Evolutionary conservation across 1,140 invertebrate species (phyloP).

Genomic region (Helicoverpa armigera): DNA sequence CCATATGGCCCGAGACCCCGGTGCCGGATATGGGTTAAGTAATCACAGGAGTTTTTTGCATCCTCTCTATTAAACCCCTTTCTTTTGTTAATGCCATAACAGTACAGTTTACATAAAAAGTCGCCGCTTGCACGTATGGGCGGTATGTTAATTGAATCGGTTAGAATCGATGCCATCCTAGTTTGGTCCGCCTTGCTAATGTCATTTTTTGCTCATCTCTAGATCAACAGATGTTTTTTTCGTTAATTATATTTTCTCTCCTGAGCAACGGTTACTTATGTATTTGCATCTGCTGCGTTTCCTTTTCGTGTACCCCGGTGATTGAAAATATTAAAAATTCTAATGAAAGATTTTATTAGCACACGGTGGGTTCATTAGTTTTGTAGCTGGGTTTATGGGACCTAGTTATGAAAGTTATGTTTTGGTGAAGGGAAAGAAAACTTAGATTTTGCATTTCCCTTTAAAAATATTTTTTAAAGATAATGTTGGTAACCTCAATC

Average conservation of each 20-base stretch:
- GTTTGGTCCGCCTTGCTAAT: conserved; percentile 58
- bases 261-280: conserved; percentile 6
- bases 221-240: conserved; percentile 57
- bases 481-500: no score
- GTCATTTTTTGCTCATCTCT: conserved; percentile 59
- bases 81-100: conserved; percentile 74
- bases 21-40: conserved; percentile 84
- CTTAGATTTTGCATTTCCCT: no score
- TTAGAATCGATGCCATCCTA: conserved; percentile 63
- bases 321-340: background rate
- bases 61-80: conserved; percentile 79
- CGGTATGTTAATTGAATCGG: conserved; percentile 76
- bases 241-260: conserved; percentile 50
- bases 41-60: conserved; percentile 80
- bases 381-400: no score
- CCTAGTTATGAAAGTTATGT: no score
- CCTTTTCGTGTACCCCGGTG: no score
- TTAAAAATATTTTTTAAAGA: no score
- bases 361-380: no score
- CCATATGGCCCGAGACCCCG: conserved; percentile 77
- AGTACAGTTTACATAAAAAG: conserved; percentile 71
- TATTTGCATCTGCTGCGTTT: conserved; percentile 18
- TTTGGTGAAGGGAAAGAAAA: no score
- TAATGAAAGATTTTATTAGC: no score
- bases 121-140: conserved; percentile 76